A percentile compares a stretch with the other conserved stretches of the same genome.
These are phyloP conservation scores for Drosophila burlai DNA, from an alignment of 1,140 invertebrate species.

Conservation along the genomic window DNA sequence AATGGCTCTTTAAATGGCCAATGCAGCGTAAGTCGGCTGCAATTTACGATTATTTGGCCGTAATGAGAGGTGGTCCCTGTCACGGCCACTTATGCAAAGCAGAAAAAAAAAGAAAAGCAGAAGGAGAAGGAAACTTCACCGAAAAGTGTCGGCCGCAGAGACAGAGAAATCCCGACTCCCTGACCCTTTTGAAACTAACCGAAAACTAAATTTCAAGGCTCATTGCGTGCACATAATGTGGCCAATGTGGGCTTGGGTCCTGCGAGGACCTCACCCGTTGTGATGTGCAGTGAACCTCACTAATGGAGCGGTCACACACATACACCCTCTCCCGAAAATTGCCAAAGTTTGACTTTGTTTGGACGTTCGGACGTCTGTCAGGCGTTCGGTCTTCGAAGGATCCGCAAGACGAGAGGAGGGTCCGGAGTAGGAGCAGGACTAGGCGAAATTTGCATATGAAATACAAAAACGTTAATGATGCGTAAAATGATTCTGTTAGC, in stretches of 20 bases:
- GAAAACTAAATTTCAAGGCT: slow-evolving; percentile 84
- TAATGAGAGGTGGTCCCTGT: slow-evolving; percentile 50
- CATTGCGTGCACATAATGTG: slow-evolving; percentile 82
- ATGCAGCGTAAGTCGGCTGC: slow-evolving; percentile 35
- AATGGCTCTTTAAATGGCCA: slow-evolving; percentile 72
- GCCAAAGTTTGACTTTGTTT: slow-evolving; percentile 74
- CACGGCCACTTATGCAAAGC: slow-evolving; percentile 56
- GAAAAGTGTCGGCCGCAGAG: slow-evolving; percentile 61
- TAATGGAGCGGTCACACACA: slow-evolving; percentile 75
- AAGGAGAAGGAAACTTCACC: slow-evolving; percentile 21
- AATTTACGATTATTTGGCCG: slow-evolving; percentile 41
- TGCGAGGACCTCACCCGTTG: slow-evolving; percentile 17
- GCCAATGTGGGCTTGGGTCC: slow-evolving; percentile 65
- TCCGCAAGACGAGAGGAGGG: slow-evolving; percentile 9
- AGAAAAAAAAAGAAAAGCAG: background rate
- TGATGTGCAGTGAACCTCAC: slow-evolving; percentile 76
- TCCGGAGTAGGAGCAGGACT: background rate
- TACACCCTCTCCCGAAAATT: slow-evolving; percentile 19
- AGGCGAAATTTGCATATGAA: slow-evolving; percentile 75
- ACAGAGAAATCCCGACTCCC: slow-evolving; percentile 19
- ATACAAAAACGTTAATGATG: slow-evolving; percentile 84
- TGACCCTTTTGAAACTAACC: slow-evolving; percentile 71
- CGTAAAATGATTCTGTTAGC: slow-evolving; percentile 82
- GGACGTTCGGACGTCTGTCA: slow-evolving; percentile 67
- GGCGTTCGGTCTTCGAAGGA: slow-evolving; percentile 28